A percentile compares a stretch with the other conserved stretches of the same genome.
phyloP scores from a whole-genome alignment of 2,113 vertebrate genomes.

The Onychostruthus taczanowskii region DNA sequence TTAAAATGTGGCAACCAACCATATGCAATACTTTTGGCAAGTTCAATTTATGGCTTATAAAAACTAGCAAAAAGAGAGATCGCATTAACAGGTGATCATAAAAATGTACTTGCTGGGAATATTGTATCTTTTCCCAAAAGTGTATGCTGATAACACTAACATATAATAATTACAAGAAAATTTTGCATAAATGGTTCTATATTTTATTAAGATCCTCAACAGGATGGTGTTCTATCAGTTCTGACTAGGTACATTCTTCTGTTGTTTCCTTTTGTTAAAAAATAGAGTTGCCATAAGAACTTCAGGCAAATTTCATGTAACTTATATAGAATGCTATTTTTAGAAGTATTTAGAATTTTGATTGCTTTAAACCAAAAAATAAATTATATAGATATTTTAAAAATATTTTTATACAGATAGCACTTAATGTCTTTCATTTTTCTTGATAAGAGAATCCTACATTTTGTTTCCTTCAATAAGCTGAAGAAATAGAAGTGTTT shows the following conservation, averaged over 20 bases:
- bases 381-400: neutral
- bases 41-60: neutral
- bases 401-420: neutral
- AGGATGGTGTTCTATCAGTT: neutral
- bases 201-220: neutral
- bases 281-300: neutral
- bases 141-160: neutral
- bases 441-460: neutral
- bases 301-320: neutral
- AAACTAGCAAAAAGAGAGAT: neutral
- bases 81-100: neutral
- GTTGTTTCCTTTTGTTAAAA: neutral
- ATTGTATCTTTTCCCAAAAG: neutral
- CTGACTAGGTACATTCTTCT: neutral
- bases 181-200: neutral
- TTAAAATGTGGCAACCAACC: neutral
- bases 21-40: neutral
- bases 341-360: slow-evolving; percentile 2
- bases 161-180: neutral
- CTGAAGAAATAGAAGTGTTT: neutral
- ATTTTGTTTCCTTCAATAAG: neutral
- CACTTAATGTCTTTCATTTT: neutral
- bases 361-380: neutral
- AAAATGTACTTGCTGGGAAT: neutral
- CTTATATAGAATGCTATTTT: neutral